Evolutionary conservation across 2,888 invertebrate species (phyloP).

Genomic region (Dichetophora obliterata): DNA sequence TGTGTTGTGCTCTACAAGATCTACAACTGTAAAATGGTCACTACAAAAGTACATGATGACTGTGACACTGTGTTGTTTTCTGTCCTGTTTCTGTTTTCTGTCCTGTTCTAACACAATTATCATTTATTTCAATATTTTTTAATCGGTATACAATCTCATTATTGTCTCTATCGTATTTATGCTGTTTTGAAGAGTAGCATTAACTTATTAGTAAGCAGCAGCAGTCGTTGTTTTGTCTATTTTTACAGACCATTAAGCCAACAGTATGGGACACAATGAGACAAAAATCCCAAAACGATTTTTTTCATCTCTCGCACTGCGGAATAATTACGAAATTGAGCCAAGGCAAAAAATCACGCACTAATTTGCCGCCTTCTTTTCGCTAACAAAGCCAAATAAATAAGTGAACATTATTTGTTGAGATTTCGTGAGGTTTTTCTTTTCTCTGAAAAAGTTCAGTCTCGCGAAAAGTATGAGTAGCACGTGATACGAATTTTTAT

Average conservation of each 20-base stretch:
- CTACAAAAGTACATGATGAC: too few relatives aligned
- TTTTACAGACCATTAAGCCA: conserved; percentile 5
- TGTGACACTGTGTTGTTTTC: too few relatives aligned
- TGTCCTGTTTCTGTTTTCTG: too few relatives aligned
- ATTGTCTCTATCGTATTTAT: too few relatives aligned
- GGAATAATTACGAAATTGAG: not conserved
- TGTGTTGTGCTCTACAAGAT: too few relatives aligned
- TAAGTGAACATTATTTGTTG: not conserved
- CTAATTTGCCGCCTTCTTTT: not conserved
- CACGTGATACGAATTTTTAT: conserved; percentile 54
- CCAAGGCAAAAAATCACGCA: not conserved
- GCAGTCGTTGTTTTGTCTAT: conserved; percentile 11
- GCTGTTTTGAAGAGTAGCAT: too few relatives aligned
- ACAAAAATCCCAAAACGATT: not conserved
- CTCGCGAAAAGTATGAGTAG: conserved; percentile 37
- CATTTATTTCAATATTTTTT: too few relatives aligned
- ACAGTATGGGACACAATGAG: not conserved
- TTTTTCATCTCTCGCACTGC: too few relatives aligned
- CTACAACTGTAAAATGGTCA: too few relatives aligned
- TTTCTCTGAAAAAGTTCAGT: conserved; percentile 17
- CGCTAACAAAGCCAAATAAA: not conserved
- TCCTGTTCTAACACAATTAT: too few relatives aligned
- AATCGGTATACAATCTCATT: too few relatives aligned
- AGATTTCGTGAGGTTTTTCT: not conserved
- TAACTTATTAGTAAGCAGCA: conserved; percentile 6